These are phyloP conservation scores for Thomomys bottae DNA, from an alignment of 2,113 vertebrate species.

Conservation along the genomic window DNA sequence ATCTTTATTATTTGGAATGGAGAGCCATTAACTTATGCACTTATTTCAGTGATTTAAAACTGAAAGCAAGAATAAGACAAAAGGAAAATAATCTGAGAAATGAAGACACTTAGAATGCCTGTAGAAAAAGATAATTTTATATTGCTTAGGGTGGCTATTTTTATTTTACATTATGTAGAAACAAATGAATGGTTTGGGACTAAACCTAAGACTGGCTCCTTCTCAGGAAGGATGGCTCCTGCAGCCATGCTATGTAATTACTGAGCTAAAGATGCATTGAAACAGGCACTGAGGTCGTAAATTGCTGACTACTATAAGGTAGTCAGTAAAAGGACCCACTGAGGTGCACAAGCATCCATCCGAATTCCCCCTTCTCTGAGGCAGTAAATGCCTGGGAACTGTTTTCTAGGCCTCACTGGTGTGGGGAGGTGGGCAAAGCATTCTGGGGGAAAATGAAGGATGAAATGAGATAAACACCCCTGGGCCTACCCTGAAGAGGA, in stretches of 20 bases:
- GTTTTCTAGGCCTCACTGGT: background rate
- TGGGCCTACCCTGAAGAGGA: background rate
- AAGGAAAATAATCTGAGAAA: slow-evolving; percentile 2
- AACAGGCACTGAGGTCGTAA: too few species aligned
- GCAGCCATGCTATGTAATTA: fast-evolving
- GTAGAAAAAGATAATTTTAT: background rate
- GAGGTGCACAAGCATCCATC: background rate
- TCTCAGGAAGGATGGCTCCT: background rate
- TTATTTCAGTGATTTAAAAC: slow-evolving; percentile 63
- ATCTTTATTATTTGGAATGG: slow-evolving; percentile 69
- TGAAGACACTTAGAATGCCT: background rate
- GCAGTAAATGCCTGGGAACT: fast-evolving
- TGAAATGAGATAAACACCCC: too few species aligned
- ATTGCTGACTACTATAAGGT: fast-evolving
- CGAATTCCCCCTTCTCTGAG: background rate
- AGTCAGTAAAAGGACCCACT: background rate
- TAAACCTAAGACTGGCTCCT: background rate
- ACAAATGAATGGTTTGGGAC: background rate
- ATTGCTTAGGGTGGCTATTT: background rate
- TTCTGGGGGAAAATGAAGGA: too few species aligned
- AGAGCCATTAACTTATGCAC: slow-evolving; percentile 66
- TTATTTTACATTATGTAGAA: background rate
- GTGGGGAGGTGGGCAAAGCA: background rate
- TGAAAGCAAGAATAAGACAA: slow-evolving; percentile 43
- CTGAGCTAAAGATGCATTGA: background rate